phyloP scores from a whole-genome alignment of 2,888 invertebrate species.

The Philhelius pedissequus region DNA sequence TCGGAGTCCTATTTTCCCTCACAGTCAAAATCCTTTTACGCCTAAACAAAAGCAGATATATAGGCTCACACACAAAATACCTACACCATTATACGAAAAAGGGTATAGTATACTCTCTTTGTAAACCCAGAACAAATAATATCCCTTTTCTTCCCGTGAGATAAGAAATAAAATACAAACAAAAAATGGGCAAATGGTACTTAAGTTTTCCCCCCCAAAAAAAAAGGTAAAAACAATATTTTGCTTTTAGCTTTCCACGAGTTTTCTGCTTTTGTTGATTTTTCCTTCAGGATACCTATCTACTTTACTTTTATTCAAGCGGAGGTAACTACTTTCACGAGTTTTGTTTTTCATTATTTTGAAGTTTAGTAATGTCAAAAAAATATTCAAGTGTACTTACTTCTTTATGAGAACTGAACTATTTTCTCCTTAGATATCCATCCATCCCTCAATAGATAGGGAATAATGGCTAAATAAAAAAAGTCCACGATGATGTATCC shows the following conservation, averaged over 20 bases:
- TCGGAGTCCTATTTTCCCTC: neutral
- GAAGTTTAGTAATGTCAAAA: neutral
- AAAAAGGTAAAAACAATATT: constrained; percentile 54
- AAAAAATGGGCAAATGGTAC: constrained; percentile 49
- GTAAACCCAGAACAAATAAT: constrained; percentile 18
- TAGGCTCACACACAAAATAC: neutral
- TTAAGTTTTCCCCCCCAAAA: constrained; percentile 36
- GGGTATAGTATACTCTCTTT: neutral
- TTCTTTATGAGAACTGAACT: neutral
- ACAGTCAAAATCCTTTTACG: neutral
- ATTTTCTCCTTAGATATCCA: neutral
- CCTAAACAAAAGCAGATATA: neutral
- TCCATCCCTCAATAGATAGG: neutral
- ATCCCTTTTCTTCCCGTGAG: constrained; percentile 1
- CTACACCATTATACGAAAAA: neutral
- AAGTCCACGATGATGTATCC: neutral
- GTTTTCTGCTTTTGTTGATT: constrained; percentile 19
- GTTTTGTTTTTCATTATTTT: constrained; percentile 3
- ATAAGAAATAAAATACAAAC: constrained; percentile 38
- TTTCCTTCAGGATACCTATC: constrained; percentile 21
- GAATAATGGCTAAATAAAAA: neutral
- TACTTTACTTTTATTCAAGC: neutral
- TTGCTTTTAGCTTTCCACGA: constrained; percentile 42
- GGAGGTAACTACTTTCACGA: neutral
- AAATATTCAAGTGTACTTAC: neutral